Conservation (phyloP, 37 sponge, comb jelly and placozoan species). For the Lycopodina hypogea region DNA sequence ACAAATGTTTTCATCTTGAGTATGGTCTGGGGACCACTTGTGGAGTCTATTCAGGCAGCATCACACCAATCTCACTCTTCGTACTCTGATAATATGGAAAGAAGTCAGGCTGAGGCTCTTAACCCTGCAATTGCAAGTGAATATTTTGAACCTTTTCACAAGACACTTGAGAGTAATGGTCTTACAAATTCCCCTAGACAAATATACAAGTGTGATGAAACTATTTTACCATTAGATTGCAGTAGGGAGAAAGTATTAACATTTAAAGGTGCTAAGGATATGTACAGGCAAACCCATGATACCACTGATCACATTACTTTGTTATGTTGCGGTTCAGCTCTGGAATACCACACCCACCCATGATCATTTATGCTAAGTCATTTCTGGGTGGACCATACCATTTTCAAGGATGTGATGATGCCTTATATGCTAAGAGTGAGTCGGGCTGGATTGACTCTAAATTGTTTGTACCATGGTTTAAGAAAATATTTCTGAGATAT, state of each 20-base stretch:
- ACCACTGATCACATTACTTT: neutral
- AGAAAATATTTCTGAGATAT: slow-evolving; percentile 17
- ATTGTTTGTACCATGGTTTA: slow-evolving; percentile 2
- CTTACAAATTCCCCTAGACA: neutral
- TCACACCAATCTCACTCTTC: neutral
- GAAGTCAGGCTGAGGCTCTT: slow-evolving; percentile 5
- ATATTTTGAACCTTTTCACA: neutral
- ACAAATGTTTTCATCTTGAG: neutral
- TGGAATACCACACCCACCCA: neutral
- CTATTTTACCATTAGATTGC: no score
- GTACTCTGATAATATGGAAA: neutral
- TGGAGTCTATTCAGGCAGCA: neutral
- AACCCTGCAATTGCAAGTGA: neutral
- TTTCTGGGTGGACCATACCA: slow-evolving; percentile 10
- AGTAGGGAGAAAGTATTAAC: neutral
- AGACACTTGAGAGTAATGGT: neutral
- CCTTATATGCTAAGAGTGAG: neutral
- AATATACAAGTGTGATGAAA: no score
- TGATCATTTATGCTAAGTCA: slow-evolving; percentile 12
- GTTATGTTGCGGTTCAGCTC: slow-evolving; percentile 1
- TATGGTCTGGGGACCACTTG: slow-evolving; percentile 12
- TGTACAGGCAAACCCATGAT: neutral
- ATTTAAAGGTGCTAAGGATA: neutral
- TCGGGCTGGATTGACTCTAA: slow-evolving; percentile 10
- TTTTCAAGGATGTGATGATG: slow-evolving; percentile 13